Percentiles rank a stretch among this genome's conserved stretches.
These are phyloP conservation scores for Dexiosoma caninum DNA, from an alignment of 2,888 invertebrate genomes.

Conservation along the genomic window DNA sequence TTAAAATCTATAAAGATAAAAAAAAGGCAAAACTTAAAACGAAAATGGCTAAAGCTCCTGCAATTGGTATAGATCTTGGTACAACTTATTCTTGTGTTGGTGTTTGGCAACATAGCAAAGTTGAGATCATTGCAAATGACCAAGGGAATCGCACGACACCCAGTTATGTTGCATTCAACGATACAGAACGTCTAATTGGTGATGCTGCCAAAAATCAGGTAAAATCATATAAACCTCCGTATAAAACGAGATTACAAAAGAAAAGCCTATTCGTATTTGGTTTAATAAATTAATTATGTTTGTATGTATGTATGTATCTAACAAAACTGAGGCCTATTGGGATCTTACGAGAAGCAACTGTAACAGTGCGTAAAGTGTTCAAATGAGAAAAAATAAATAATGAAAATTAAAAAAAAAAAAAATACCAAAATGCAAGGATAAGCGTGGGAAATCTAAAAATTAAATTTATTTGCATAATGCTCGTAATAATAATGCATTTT, in stretches of 20 bases:
- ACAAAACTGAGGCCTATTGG: conserved; percentile 40
- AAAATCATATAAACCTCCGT: conserved; percentile 53
- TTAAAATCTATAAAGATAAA: conserved; percentile 37
- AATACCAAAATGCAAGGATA: too few relatives aligned
- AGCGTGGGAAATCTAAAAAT: too few relatives aligned
- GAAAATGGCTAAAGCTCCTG: conserved; percentile 78
- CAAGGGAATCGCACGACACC: conserved; percentile 93
- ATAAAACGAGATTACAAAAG: too few relatives aligned
- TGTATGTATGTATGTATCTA: too few relatives aligned
- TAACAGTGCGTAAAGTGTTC: too few relatives aligned
- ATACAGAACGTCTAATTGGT: conserved; percentile 89
- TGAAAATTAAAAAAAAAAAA: too few relatives aligned
- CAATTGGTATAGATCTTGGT: conserved; percentile 90
- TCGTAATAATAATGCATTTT: too few relatives aligned
- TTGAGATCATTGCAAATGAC: conserved; percentile 92
- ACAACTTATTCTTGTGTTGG: conserved; percentile 93
- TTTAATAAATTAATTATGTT: conserved; percentile 56
- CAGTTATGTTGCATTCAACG: conserved; percentile 92
- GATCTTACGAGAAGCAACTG: conserved; percentile 15
- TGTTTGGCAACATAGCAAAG: conserved; percentile 89
- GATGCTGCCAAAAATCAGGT: conserved; percentile 93
- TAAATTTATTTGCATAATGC: too few relatives aligned
- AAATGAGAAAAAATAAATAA: too few relatives aligned
- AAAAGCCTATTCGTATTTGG: conserved; percentile 39
- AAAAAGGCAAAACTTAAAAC: not conserved